Evolutionary conservation across 1,140 invertebrate genomes (phyloP).

Genomic region (Zaprionus ghesquierei): DNA sequence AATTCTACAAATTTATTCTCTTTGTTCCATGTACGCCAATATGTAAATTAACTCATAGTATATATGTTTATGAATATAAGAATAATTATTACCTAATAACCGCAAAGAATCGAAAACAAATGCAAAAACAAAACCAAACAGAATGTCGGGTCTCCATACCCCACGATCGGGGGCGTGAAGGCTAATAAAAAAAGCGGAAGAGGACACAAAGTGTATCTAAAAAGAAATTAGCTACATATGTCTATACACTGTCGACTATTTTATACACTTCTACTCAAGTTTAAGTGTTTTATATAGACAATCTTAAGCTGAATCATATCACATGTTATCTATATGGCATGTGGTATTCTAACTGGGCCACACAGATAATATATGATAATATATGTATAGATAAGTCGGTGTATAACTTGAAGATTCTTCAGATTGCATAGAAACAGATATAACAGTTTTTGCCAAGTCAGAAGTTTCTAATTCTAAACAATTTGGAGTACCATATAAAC

Average conservation of each 20-base stretch:
- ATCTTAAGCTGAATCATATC: neutral
- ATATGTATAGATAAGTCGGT: neutral
- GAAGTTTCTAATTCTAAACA: neutral
- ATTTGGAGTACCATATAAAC: neutral
- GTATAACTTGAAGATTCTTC: neutral
- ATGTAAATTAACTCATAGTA: constrained; percentile 11
- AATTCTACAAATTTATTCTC: neutral
- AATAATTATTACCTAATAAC: constrained; percentile 68
- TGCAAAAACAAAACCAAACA: neutral
- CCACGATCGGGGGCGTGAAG: neutral
- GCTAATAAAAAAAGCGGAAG: constrained; percentile 18
- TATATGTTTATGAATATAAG: constrained; percentile 21
- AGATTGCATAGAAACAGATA: neutral
- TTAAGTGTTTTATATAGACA: neutral
- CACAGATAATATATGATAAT: neutral
- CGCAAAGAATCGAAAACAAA: neutral
- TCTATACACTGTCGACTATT: neutral
- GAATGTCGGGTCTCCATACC: neutral
- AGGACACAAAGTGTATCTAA: constrained; percentile 16
- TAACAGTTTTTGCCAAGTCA: neutral
- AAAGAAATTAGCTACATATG: constrained; percentile 3
- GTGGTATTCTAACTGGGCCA: neutral
- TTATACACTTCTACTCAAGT: neutral
- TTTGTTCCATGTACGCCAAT: constrained; percentile 12
- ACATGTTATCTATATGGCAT: neutral